phyloP scores from a whole-genome alignment of 1,140 invertebrate species.

The Aphelenchoides avenae region DNA sequence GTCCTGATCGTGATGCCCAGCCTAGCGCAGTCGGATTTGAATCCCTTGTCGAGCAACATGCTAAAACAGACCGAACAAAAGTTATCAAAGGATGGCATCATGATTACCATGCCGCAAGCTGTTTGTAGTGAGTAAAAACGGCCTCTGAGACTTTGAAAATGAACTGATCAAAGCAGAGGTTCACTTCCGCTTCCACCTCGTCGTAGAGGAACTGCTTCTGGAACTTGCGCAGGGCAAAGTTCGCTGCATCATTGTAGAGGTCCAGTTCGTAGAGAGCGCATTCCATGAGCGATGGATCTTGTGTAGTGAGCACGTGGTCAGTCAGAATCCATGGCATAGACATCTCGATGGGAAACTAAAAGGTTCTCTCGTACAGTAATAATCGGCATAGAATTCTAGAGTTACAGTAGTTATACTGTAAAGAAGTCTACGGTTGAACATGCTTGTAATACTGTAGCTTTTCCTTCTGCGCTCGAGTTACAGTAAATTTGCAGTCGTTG shows the following conservation, averaged over 20 bases:
- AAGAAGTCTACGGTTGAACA: too few species aligned
- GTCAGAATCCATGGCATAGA: slow-evolving; percentile 99
- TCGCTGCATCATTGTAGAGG: slow-evolving; percentile 95
- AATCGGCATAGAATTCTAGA: too few species aligned
- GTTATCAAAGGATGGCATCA: slow-evolving; percentile 6
- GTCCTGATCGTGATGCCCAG: slow-evolving; percentile 74
- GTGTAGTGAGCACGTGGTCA: slow-evolving; percentile 92
- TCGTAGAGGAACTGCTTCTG: slow-evolving; percentile 97
- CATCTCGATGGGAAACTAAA: slow-evolving; percentile 98
- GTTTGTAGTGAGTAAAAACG: slow-evolving; percentile 97
- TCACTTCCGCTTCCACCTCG: slow-evolving; percentile 97
- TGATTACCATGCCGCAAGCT: slow-evolving; percentile 75
- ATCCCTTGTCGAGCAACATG: slow-evolving; percentile 91
- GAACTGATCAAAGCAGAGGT: slow-evolving; percentile 99
- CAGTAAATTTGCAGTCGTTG: too few species aligned
- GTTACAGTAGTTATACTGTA: too few species aligned
- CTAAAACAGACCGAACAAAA: slow-evolving; percentile 63
- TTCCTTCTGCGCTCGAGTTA: too few species aligned
- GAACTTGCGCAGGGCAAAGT: slow-evolving; percentile 93
- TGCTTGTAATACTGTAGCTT: too few species aligned
- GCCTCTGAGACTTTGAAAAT: slow-evolving; percentile 97
- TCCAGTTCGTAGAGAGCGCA: slow-evolving; percentile 96
- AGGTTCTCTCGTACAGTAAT: too few species aligned
- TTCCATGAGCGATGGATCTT: slow-evolving; percentile 98
- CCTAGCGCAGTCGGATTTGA: slow-evolving; percentile 85